Evolutionary conservation across 2,888 invertebrate species (phyloP), one percentile per base, ranked within the genome.

Genomic region (Scrobipalpa costella): DNA sequence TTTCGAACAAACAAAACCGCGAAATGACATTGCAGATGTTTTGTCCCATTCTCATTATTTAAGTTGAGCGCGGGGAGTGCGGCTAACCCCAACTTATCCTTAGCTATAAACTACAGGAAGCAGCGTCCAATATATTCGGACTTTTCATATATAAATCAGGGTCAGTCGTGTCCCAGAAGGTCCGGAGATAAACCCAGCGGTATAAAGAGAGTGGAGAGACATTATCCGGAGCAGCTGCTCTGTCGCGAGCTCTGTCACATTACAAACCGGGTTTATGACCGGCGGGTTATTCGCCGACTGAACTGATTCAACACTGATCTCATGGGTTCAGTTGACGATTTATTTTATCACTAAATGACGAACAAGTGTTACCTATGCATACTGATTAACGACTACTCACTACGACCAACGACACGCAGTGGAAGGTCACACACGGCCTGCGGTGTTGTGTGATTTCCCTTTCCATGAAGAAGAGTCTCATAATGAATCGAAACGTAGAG

Each of bases 131-230:
- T 87, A 86, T 84, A 86, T 88, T 81, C 73, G 73, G 79, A 83
- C 77, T 85, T 85, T 84, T 81, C 79, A 83, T 82, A 79, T 84
- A 85, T 88, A 88, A 88, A 88, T 87, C 85, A 85, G 81, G 80
- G 80, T 75, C 75, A 71, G 79, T 77, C 78, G 73, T 73, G 79
- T 76, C 79, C 81, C 81, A 78, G 78, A 82, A 80, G 83, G 80
- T 81, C 74, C 73, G 71, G 69, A 83, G 84, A 85, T 86, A 86
- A 86, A 84, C 81, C 75, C 77, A 72, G 72, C 75, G 76, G 77
- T 78, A 81, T 79, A 79, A 79, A 81, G 80, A 82, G 78, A 77
- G 74, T 73, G 72, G 73, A 68, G 70, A 67, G 79, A 75, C 80
- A 80, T 83, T 81, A 81, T 80, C 76, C 74, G 73, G 73, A 80